Evolutionary conservation across 2,888 invertebrate genomes (phyloP).

Genomic region (Mermis nigrescens): DNA sequence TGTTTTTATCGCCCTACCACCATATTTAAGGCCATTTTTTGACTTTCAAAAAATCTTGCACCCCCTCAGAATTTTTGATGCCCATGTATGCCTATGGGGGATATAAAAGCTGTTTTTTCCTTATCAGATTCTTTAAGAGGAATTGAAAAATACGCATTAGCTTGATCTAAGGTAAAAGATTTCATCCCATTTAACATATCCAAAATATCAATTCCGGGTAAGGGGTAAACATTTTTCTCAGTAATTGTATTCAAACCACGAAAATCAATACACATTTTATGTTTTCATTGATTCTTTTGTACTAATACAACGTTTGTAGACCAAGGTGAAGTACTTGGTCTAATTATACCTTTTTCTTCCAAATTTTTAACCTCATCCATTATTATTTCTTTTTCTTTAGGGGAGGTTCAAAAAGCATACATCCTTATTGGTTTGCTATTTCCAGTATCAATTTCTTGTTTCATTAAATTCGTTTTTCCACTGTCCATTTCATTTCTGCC

Average conservation of each 20-base stretch:
- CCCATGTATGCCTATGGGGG: too few relatives aligned
- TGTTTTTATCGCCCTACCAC: too few relatives aligned
- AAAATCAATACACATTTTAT: slow-evolving; percentile 19
- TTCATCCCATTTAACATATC: slow-evolving; percentile 7
- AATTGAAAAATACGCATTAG: slow-evolving; percentile 16
- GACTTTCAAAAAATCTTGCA: too few relatives aligned
- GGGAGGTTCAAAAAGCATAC: not conserved
- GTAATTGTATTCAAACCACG: slow-evolving; percentile 16
- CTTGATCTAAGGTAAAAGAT: slow-evolving; percentile 14
- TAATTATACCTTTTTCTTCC: slow-evolving; percentile 9
- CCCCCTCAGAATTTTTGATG: too few relatives aligned
- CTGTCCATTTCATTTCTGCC: not conserved
- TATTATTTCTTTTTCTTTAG: not conserved
- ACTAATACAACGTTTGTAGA: slow-evolving; percentile 28
- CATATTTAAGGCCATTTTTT: too few relatives aligned
- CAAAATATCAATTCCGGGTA: slow-evolving; percentile 14
- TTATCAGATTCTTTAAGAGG: slow-evolving; percentile 13
- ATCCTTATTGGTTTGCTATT: not conserved
- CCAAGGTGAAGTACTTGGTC: slow-evolving; percentile 26
- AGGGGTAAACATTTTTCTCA: slow-evolving; percentile 13
- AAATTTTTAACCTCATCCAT: not conserved
- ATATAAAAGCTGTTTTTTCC: slow-evolving; percentile 19
- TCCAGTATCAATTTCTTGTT: slow-evolving; percentile 1
- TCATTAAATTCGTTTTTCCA: not conserved
- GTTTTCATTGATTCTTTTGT: slow-evolving; percentile 23